Evolutionary conservation across 1,140 invertebrate species (phyloP), one percentile per base, ranked within the genome.

Genomic region (Macrobrachium nipponense): DNA sequence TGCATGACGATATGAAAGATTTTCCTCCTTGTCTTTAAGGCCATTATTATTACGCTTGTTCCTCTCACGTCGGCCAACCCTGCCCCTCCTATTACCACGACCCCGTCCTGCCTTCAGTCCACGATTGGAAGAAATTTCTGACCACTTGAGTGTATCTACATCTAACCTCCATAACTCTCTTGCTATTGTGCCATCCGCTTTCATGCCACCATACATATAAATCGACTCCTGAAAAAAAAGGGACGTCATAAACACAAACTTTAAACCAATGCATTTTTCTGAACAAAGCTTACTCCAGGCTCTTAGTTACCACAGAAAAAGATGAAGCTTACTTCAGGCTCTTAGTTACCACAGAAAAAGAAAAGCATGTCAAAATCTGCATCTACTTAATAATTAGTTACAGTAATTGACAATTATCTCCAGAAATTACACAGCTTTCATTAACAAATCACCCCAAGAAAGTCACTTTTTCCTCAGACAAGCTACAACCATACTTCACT

Each of bases 201-300:
- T 78, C 75, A 72, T 78, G 11, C 84, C 84, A 5, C 84, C 84
- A 23, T 80, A 86, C 27, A 86, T 80, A 59, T 80, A 70, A 17
- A 86, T 75, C 44, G 76, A 62, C 44, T 59, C 82, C 82, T 84
- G 82, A n/a, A 36, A 73, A 36, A 43, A 43, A 36, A 73, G 4
- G 44, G 27, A 17, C 12, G 44, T 36, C 72, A 62, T 51, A n/a
- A 82, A 59, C 70, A 76, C 15, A 18, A 6, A 51, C 20, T n/a
- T 44, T 78, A 51, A 51, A 51, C 51, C 0, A 3, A 51, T 51
- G 12, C 2, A 12, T 51, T 51, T 51, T 12, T 0, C 12, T 12
- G 51, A 51, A 51, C 8, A 6, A 51, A 8, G 12, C 12, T 12
- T 51, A 12, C 8, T 51, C 0, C 3, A 12, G 51, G 12, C 7